These are phyloP conservation scores for Sclerodermus sp. DNA, from an alignment of 2,888 invertebrate species.

Conservation along the genomic window DNA sequence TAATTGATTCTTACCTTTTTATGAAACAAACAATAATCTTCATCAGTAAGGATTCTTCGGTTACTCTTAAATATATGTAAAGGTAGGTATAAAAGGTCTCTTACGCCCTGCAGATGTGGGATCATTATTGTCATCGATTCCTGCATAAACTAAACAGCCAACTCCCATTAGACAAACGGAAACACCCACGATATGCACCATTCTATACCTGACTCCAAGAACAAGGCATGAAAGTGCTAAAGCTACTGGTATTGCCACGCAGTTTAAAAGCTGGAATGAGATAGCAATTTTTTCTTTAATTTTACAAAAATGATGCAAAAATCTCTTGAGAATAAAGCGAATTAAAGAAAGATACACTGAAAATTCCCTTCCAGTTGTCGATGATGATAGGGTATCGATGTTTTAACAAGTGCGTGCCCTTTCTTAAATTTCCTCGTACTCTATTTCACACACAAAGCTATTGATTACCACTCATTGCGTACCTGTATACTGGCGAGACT, in stretches of 20 bases:
- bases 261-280: constrained; percentile 75
- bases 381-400: no score
- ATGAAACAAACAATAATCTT: background rate
- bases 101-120: constrained; percentile 40
- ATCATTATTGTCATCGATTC: constrained; percentile 71
- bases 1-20: constrained; percentile 72
- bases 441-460: background rate
- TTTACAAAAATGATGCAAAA: no score
- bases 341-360: no score
- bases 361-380: no score
- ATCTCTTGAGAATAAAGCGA: no score
- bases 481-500: constrained; percentile 75
- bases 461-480: constrained; percentile 16
- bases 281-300: no score
- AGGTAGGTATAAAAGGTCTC: background rate
- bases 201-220: constrained; percentile 73
- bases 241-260: constrained; percentile 83
- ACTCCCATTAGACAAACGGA: constrained; percentile 80
- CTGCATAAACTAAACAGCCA: constrained; percentile 81
- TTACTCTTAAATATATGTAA: background rate
- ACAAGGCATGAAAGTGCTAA: constrained; percentile 76
- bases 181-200: constrained; percentile 78
- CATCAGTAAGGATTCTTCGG: background rate
- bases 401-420: no score
- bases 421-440: background rate